These are phyloP conservation scores for Chloroceryle amazona DNA, from an alignment of 2,797 vertebrate genomes.

Conservation along the genomic window DNA sequence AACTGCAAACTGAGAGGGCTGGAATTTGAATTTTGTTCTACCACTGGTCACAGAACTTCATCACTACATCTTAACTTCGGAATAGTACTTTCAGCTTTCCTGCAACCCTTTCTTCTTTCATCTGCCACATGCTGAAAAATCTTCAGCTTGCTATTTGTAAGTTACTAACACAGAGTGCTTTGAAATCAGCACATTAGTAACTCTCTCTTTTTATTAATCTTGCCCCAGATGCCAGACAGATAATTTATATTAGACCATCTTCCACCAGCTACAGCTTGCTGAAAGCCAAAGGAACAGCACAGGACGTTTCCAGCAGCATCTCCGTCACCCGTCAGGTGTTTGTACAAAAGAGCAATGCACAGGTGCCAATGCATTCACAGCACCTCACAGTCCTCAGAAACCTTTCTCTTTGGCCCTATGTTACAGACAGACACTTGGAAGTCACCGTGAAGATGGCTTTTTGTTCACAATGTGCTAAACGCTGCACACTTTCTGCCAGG, in stretches of 20 bases:
- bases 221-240: background rate
- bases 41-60: background rate
- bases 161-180: background rate
- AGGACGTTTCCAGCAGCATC: background rate
- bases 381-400: background rate
- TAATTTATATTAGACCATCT: background rate
- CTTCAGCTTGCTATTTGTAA: background rate
- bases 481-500: background rate
- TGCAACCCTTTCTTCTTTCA: background rate
- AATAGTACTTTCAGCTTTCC: background rate
- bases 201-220: background rate
- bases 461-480: background rate
- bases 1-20: background rate
- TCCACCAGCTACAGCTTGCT: background rate
- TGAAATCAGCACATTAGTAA: background rate
- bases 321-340: background rate
- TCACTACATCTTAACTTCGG: background rate
- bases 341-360: background rate
- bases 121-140: background rate
- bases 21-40: background rate
- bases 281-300: background rate
- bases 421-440: background rate
- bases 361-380: background rate
- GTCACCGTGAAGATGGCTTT: background rate
- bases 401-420: background rate